Evolutionary conservation across 2,797 vertebrate species (phyloP).

Genomic region (Acanthopagrus latus): DNA sequence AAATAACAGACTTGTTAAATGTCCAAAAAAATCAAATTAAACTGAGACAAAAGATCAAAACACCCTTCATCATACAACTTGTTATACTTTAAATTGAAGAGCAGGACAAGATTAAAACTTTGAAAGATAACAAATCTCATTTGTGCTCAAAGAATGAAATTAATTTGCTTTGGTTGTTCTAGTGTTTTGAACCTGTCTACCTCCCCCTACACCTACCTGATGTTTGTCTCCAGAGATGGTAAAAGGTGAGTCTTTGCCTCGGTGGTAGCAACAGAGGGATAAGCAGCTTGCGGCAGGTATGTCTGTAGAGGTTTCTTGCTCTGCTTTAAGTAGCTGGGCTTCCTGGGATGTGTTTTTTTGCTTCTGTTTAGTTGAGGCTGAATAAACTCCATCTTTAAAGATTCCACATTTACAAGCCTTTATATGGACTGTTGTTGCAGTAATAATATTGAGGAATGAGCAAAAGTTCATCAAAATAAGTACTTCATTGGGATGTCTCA

Average conservation of each 20-base stretch:
- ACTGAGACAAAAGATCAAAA: neutral
- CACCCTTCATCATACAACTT: neutral
- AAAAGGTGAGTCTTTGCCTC: neutral
- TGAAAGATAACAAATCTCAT: neutral
- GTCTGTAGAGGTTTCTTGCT: neutral
- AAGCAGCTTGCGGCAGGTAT: neutral
- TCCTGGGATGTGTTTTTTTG: neutral
- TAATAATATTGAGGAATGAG: neutral
- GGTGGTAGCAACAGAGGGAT: neutral
- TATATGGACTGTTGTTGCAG: neutral
- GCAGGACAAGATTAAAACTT: neutral
- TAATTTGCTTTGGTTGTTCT: neutral
- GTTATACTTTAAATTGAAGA: neutral
- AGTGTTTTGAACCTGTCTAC: neutral
- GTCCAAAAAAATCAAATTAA: neutral
- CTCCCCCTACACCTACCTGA: neutral
- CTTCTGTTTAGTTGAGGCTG: neutral
- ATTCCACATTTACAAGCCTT: neutral
- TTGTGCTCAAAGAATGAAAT: neutral
- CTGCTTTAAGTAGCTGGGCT: neutral
- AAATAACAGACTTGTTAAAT: neutral
- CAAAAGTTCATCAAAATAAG: neutral
- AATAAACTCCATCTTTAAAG: neutral
- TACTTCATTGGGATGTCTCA: neutral
- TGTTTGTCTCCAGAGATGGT: neutral